Base-by-base conservation (phyloP, 2,113 vertebrate genomes). In the Odocoileus hemionus region DNA sequence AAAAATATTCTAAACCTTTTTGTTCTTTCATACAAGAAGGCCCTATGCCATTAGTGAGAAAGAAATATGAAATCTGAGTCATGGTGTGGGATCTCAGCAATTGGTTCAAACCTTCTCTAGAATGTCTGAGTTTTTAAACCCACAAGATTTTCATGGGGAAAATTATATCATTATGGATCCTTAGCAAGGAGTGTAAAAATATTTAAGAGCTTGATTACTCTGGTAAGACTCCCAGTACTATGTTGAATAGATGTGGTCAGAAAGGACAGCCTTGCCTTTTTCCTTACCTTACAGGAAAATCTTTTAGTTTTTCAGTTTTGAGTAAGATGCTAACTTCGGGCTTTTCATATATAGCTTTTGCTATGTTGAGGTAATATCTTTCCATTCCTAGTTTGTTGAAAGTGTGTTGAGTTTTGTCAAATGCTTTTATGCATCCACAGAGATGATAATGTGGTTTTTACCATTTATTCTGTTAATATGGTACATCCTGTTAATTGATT, bases 111-210 rank as follows among this genome's bases (percentile, higher is more conserved):
- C 7, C 45, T 45, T 94, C 23, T 88, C 26, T 61, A 94, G 58
- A 70, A 94, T 86, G 74, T 95, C 57, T 78, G 45, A 94, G 33
- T 16, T 67, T 95, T 92, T 76, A 97, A 94, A 84, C 33, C 26
- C 45, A 85, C 19, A 88, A 95, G 52, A 89, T 90, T 90, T 95
- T 61, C 80, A 64, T 64, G 43, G 89, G 50, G 93, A 94, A 90
- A 95, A 80, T 57, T 92, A 25, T 39, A 67, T 95, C 92, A 94
- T 92, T 86, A 57, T 92, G 28, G 19, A 92, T 92, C 57, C 13
- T 94, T 87, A 91, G 58, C 47, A 92, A 83, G 17, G 26, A 92
- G 30, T 61, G 25, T 92, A 90, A 94, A 96, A 86, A 57, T 12
- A 60, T 21, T 52, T 55, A 94, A 84, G 25, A 95, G 33, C 43